phyloP scores from a whole-genome alignment of 1,140 invertebrate species.

The Diachasma alloeum region DNA sequence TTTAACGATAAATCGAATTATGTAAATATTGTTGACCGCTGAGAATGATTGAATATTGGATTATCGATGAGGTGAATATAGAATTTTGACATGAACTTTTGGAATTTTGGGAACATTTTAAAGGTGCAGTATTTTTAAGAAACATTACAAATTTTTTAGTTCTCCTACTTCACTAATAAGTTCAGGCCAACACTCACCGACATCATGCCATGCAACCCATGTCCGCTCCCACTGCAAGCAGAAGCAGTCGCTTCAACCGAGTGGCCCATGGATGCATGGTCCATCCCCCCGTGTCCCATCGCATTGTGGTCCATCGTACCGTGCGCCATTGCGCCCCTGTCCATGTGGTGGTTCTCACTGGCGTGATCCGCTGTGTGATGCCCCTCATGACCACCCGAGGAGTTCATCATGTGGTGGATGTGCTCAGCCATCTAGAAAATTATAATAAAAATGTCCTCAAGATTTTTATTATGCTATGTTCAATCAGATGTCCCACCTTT shows the following conservation, averaged over 20 bases:
- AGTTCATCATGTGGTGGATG: neutral
- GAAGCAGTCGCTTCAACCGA: neutral
- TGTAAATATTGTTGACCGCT: constrained; percentile 41
- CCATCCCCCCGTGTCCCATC: constrained; percentile 31
- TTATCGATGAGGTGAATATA: neutral
- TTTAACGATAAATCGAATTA: constrained; percentile 5
- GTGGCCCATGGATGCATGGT: constrained; percentile 27
- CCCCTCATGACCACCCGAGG: constrained; percentile 1
- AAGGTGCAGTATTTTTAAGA: too few relatives aligned
- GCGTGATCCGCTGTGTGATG: constrained; percentile 15
- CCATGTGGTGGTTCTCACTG: neutral
- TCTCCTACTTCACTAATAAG: too few relatives aligned
- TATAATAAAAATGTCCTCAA: neutral
- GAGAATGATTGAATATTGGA: neutral
- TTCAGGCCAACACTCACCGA: constrained; percentile 45
- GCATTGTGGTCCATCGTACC: constrained; percentile 34
- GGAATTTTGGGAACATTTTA: neutral
- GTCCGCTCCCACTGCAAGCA: neutral
- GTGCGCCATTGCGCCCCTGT: constrained; percentile 17
- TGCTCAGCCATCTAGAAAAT: neutral
- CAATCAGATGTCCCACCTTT: too few relatives aligned
- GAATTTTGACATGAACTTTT: neutral
- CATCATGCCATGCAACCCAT: constrained; percentile 51
- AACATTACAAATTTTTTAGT: too few relatives aligned
- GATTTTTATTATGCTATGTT: too few relatives aligned